Evolutionary conservation across 2,113 vertebrate species (phyloP), one percentile per base, ranked within the genome.

Genomic region (Gracilinanus agilis): DNA sequence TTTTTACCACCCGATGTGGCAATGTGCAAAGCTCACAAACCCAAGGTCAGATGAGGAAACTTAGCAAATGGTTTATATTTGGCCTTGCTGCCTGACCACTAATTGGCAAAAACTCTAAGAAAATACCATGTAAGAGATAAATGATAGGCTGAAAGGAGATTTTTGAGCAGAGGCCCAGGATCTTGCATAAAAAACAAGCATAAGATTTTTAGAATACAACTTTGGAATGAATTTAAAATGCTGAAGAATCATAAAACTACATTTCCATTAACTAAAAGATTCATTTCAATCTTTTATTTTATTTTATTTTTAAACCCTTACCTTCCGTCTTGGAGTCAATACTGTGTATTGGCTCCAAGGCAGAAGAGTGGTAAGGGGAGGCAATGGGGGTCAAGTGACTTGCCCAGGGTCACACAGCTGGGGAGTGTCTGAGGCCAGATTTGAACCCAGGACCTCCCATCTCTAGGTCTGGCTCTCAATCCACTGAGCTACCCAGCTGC

Each of bases 51-150:
- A n/a, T 75, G 61, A 75, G 61, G 61, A 75, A 75, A 75, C 61
- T 75, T 75, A 75, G 61, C 61, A 75, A 75, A 75, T n/a, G 61
- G 61, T 75, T 75, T 75, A 75, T 75, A 75, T 75, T 75, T 75
- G 61, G 61, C 34, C 34, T 75, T 75, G 61, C 34, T 75, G 34
- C 34, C 61, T 75, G 61, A 75, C 61, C 34, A 75, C 61, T 75
- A 75, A 75, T n/a, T 75, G 61, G 61, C 61, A 75, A 75, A 75
- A 75, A 75, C 61, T 75, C 34, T n/a, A n/a, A 75, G 34, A 75
- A 75, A 75, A 75, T 75, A 75, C 61, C 13, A 13, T 75, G 61
- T n/a, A 5, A 75, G 13, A 75, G 61, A 75, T 75, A 75, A 75
- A 75, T 75, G 61, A 75, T 75, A n/a, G 61, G 13, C 61, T 75